A percentile compares a stretch with the other conserved stretches of the same genome.
phyloP scores from a whole-genome alignment of 92 coral and sea anemone genomes.

The Epizoanthus ramosus region DNA sequence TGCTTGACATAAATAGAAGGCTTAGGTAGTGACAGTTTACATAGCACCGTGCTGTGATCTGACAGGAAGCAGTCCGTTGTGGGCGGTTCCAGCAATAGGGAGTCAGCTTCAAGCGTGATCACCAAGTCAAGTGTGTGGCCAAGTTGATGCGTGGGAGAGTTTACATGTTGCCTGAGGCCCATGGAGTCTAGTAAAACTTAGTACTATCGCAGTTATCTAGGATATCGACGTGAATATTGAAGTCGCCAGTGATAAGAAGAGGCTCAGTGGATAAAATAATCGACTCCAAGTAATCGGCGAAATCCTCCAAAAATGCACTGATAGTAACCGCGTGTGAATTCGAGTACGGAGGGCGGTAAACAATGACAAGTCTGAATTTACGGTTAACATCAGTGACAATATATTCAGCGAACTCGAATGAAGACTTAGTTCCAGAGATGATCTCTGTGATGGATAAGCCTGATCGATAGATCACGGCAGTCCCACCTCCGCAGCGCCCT shows the following conservation, averaged over 20 bases:
- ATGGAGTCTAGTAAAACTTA: constrained; percentile 38
- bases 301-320: constrained; percentile 40
- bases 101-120: constrained; percentile 6
- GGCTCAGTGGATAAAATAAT: constrained; percentile 48
- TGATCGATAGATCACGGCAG: constrained; percentile 14
- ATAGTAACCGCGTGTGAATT: not conserved
- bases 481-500: constrained; percentile 40
- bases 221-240: constrained; percentile 46
- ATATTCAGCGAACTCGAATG: no score
- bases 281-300: constrained; percentile 42
- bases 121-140: constrained; percentile 27
- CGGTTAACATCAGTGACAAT: not conserved
- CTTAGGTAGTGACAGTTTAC: constrained; percentile 23
- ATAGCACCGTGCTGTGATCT: constrained; percentile 41
- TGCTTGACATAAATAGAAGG: constrained; percentile 11
- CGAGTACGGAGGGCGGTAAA: constrained; percentile 42
- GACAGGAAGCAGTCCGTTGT: constrained; percentile 14
- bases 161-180: constrained; percentile 43
- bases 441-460: not conserved
- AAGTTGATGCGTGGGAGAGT: constrained; percentile 19
- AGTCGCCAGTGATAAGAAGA: constrained; percentile 42
- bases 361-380: constrained; percentile 7
- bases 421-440: not conserved
- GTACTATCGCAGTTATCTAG: constrained; percentile 6
- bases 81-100: constrained; percentile 2